A percentile compares a stretch with the other conserved stretches of the same genome.
phyloP scores from a whole-genome alignment of 2,888 invertebrate genomes.

The Scaptomyza tumidula region DNA sequence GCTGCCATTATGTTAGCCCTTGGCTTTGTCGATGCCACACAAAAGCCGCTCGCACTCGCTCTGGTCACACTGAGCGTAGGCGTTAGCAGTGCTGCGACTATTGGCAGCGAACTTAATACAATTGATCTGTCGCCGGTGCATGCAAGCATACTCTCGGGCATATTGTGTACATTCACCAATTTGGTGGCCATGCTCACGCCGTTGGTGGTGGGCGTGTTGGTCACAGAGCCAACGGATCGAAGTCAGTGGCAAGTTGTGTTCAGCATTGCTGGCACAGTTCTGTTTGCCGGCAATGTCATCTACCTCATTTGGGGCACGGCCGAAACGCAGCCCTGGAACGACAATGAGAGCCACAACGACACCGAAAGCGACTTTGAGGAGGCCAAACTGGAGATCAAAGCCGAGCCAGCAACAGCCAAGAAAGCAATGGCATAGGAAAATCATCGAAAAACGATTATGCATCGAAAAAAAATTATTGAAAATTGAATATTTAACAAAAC shows the following conservation, averaged over 20 bases:
- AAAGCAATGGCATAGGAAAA: neutral
- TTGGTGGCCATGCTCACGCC: constrained; percentile 87
- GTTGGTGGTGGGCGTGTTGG: constrained; percentile 86
- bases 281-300: constrained; percentile 88
- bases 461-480: neutral
- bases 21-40: constrained; percentile 84
- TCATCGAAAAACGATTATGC: neutral
- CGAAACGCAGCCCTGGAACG: constrained; percentile 88
- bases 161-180: constrained; percentile 87
- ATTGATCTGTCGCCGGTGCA: constrained; percentile 89
- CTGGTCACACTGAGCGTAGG: constrained; percentile 86
- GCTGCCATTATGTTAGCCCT: constrained; percentile 86
- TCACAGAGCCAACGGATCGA: constrained; percentile 84
- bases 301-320: constrained; percentile 89
- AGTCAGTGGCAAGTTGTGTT: constrained; percentile 90
- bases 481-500: constrained; percentile 14
- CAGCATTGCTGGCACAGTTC: constrained; percentile 87
- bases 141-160: constrained; percentile 88
- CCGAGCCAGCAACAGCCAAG: neutral
- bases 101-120: constrained; percentile 85
- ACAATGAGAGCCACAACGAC: constrained; percentile 82
- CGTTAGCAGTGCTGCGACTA: constrained; percentile 79
- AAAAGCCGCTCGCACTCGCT: constrained; percentile 84
- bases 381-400: constrained; percentile 47
- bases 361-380: constrained; percentile 38